These are phyloP conservation scores for Heliconius hewitsoni DNA, from an alignment of 1,140 invertebrate genomes.

Conservation along the genomic window DNA sequence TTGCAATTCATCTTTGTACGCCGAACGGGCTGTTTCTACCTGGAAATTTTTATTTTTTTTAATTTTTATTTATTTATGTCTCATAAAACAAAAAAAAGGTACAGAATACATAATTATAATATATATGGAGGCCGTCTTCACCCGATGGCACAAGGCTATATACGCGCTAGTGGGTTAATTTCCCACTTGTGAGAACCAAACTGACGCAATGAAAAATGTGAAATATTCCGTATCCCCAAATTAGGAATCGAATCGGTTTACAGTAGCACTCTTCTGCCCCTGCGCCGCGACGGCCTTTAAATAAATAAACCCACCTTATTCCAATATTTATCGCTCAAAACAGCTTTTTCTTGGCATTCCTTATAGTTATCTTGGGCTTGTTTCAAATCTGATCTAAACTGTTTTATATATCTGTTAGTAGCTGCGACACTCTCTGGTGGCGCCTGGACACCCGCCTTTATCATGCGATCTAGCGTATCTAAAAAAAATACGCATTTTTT, in stretches of 20 bases:
- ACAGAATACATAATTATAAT: background rate
- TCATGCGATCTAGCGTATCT: constrained; percentile 80
- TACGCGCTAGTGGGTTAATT: too few relatives aligned
- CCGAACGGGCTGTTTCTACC: constrained; percentile 41
- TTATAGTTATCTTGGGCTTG: constrained; percentile 83
- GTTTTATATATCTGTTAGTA: constrained; percentile 83
- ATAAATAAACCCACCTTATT: constrained; percentile 71
- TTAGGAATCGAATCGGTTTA: too few relatives aligned
- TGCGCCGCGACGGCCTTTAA: background rate
- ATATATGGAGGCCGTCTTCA: background rate
- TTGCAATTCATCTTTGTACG: constrained; percentile 88
- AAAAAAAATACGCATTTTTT: background rate
- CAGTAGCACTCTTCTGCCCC: too few relatives aligned
- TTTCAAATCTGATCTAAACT: constrained; percentile 83
- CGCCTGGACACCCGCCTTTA: constrained; percentile 70
- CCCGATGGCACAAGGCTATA: too few relatives aligned
- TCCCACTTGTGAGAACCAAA: too few relatives aligned
- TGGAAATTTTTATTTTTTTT: background rate
- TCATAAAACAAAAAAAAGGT: background rate
- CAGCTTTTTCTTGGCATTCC: constrained; percentile 79
- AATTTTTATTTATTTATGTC: background rate
- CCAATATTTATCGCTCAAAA: constrained; percentile 87
- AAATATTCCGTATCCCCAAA: too few relatives aligned
- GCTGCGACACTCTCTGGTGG: constrained; percentile 69
- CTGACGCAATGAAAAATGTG: too few relatives aligned